Base-by-base conservation (phyloP, 2,888 invertebrate species). In the Caradrina kadenii region DNA sequence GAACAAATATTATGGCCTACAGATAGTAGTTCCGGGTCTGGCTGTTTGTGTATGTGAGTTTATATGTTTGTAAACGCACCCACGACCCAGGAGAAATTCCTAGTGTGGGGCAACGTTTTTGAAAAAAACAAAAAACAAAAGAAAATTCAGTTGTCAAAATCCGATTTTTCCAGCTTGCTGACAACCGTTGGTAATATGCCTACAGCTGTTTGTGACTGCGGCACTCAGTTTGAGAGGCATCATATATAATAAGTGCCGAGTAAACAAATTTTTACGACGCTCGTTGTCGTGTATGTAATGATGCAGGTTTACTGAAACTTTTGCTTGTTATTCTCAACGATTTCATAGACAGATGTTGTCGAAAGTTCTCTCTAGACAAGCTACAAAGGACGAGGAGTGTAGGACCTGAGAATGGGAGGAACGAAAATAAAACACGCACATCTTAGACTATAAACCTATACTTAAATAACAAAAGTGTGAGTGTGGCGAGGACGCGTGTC, bases 361-460 rank as follows among this genome's bases (percentile, higher is more conserved):
- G 21, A 53, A 35, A 13, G 21, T 48, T 39, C 39, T 39, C 39
- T 39, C 39, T 13, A 39, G 39, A 39, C 39, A 21, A 48, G 26
- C 22, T 21, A 15, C 15, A 26, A n/a, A 35, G 22, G n/a, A 26
- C 15, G 11, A 53, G 55, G 31, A 63, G 35, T 45, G n/a, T n/a
- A n/a, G n/a, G n/a, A n/a, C n/a, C n/a, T n/a, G n/a, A n/a, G n/a
- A 6, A 35, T n/a, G 13, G 13, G 42, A 15, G 6, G 45, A 5
- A 17, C n/a, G 19, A 31, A 70, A 92, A 91, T 92, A 82, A 93
- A 93, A 93, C 89, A 87, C 83, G 69, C 50, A 71, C 48, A 69
- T 79, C 93, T 93, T 94, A 94, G 73, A 89, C 92, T 92, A 93
- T 89, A 91, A 81, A 89, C 89, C 93, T 94, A 94, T 92, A 94